phyloP scores from a whole-genome alignment of 2,797 vertebrate species.

The Poecilia gillii region DNA sequence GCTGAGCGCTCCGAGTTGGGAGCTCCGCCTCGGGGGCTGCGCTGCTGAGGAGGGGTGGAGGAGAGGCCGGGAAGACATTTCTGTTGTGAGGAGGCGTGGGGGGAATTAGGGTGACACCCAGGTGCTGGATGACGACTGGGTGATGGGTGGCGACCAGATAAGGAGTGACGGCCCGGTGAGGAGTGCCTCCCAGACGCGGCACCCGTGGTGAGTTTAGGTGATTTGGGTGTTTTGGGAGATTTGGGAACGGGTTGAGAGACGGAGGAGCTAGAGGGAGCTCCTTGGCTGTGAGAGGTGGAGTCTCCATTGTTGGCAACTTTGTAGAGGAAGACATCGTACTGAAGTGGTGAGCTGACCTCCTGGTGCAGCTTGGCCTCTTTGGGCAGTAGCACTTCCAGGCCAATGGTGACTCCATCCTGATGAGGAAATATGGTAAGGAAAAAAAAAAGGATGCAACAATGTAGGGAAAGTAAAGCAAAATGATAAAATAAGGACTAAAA shows the following conservation, averaged over 20 bases:
- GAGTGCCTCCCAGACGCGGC: constrained; percentile 43
- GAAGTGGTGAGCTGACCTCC: constrained; percentile 69
- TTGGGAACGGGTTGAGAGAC: constrained; percentile 51
- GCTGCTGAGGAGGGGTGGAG: constrained; percentile 59
- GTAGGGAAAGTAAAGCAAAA: constrained; percentile 49
- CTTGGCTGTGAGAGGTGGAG: constrained; percentile 33
- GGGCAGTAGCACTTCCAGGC: constrained; percentile 82
- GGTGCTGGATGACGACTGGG: constrained; percentile 49
- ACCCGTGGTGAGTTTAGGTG: constrained; percentile 23
- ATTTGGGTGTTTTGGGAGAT: constrained; percentile 53
- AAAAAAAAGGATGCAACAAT: constrained; percentile 56
- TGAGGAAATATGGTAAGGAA: constrained; percentile 54
- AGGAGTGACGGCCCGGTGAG: constrained; percentile 45
- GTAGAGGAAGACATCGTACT: constrained; percentile 84
- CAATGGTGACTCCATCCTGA: constrained; percentile 83
- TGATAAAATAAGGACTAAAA: constrained; percentile 23
- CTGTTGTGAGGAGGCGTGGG: constrained; percentile 51
- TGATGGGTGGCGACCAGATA: constrained; percentile 41
- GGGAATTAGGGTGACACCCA: constrained; percentile 42
- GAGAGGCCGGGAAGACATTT: constrained; percentile 42
- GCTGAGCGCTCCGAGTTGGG: constrained; percentile 35
- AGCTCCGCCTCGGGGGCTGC: constrained; percentile 57
- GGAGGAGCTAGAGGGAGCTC: constrained; percentile 24
- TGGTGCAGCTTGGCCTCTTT: constrained; percentile 78
- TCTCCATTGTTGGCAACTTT: constrained; percentile 76